Conservation (phyloP, 2,888 invertebrate species). For the Leptinotarsa haldemani region DNA sequence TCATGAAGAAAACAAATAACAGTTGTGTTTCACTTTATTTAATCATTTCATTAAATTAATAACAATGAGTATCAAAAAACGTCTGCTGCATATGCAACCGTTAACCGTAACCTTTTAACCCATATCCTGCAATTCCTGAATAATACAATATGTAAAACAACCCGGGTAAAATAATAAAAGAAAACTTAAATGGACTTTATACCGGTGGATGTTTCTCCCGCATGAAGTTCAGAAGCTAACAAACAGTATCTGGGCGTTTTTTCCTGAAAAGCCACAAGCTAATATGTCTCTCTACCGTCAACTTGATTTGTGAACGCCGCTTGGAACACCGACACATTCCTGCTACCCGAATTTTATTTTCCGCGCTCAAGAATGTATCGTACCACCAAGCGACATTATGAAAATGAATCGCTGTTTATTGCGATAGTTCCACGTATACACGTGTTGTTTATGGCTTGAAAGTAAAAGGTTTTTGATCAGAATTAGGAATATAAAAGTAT, state of each 20-base stretch:
- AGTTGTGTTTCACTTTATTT: background rate
- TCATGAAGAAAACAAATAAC: no score
- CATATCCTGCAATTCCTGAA: slow-evolving; percentile 21
- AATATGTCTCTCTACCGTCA: slow-evolving; percentile 5
- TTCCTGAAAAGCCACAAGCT: slow-evolving; percentile 2
- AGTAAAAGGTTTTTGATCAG: no score
- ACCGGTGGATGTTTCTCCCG: slow-evolving; percentile 18
- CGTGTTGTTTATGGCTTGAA: no score
- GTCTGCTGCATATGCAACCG: background rate
- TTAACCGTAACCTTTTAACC: slow-evolving; percentile 12
- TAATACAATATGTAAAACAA: slow-evolving; percentile 37
- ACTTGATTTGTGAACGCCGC: slow-evolving; percentile 7
- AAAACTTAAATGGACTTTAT: slow-evolving; percentile 29
- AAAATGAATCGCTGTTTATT: background rate
- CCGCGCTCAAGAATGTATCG: slow-evolving; percentile 6
- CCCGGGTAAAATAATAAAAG: slow-evolving; percentile 30
- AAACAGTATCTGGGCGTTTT: slow-evolving; percentile 18
- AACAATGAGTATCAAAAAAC: background rate
- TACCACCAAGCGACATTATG: background rate
- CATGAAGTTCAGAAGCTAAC: slow-evolving; percentile 3
- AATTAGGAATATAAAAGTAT: no score
- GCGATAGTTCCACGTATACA: background rate
- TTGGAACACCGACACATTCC: slow-evolving; percentile 8
- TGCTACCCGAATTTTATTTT: slow-evolving; percentile 3
- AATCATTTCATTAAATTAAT: background rate